A percentile compares a stretch with the other conserved stretches of the same genome.
phyloP scores from a whole-genome alignment of 1,140 invertebrate genomes.

The Frieseomelitta varia region DNA sequence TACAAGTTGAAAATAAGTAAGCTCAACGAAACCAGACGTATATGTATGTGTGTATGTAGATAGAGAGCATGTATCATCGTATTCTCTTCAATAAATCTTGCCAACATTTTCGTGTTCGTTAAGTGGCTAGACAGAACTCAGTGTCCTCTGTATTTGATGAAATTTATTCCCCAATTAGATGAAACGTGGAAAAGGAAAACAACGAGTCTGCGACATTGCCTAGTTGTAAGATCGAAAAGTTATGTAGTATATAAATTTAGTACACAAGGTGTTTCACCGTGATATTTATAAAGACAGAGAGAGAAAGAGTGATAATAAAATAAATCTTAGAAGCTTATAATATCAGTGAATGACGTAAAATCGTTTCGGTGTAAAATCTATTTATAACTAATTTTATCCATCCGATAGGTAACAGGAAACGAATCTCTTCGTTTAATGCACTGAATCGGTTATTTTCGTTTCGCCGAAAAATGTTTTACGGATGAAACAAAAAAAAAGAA shows the following conservation, averaged over 20 bases:
- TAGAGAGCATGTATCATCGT: neutral
- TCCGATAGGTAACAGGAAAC: neutral
- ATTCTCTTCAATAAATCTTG: neutral
- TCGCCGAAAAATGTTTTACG: neutral
- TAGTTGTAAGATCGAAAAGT: neutral
- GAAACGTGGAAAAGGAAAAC: neutral
- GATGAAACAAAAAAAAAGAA: neutral
- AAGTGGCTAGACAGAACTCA: neutral
- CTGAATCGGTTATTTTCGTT: neutral
- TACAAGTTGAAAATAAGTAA: neutral
- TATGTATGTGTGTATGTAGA: no score
- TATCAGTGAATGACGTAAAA: neutral
- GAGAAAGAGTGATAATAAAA: neutral
- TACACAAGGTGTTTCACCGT: neutral
- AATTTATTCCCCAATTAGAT: neutral
- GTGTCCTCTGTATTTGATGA: neutral
- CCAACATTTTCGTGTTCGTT: neutral
- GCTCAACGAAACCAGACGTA: neutral
- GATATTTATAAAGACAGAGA: no score
- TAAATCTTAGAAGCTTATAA: neutral
- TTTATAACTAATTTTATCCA: neutral
- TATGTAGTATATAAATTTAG: neutral
- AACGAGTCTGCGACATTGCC: neutral
- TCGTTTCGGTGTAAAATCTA: neutral
- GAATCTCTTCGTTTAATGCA: neutral